Evolutionary conservation across 2,888 invertebrate species (phyloP), one percentile per base, ranked within the genome.

Genomic region (Ormyrus pomaceus): DNA sequence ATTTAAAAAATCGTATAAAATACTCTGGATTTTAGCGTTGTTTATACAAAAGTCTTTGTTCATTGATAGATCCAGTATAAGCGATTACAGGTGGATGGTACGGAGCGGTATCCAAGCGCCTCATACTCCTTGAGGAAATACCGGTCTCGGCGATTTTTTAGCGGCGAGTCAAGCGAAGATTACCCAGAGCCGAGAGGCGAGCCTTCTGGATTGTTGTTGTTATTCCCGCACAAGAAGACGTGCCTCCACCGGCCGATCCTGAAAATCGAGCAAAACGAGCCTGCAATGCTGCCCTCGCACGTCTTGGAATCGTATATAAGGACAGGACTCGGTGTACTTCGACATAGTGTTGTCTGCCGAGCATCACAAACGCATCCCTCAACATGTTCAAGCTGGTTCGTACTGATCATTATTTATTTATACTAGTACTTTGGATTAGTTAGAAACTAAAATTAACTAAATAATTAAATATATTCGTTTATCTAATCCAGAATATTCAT

Each of bases 321-420:
- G 51, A 48, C 62, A 19, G 5, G 7, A 3, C 50, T 13, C 6
- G 51, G 50, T 9, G 10, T 13, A 0, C 8, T 13, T 51, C 51
- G 65, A 50, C 51, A 65, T 19, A 65, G 50, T 65, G 65, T 65
- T 65, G 50, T 65, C 65, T 19, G 9, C n/a, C 65, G 65, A 65
- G 65, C 65, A 65, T 19, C 50, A 48, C 45, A 46, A 53, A 76
- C 45, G 7, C 51, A n/a, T 65, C 77, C 51, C 81, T 82, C 87
- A 91, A 87, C 86, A 92, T 92, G 92, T 91, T 90, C 88, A 92
- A 92, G 86, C 89, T 92, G 87, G 92, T 92, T 80, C 92, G 92
- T 90, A 80, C 9, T 34, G 34, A 34, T 4, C 34, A 34, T 34
- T 34, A 34, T 34, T 34, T 34, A 34, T 34, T 34, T 34, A 34